Percentiles rank a stretch among this genome's conserved stretches.
phyloP scores from a whole-genome alignment of 2,888 invertebrate genomes.

The Ceraclea dissimilis region DNA sequence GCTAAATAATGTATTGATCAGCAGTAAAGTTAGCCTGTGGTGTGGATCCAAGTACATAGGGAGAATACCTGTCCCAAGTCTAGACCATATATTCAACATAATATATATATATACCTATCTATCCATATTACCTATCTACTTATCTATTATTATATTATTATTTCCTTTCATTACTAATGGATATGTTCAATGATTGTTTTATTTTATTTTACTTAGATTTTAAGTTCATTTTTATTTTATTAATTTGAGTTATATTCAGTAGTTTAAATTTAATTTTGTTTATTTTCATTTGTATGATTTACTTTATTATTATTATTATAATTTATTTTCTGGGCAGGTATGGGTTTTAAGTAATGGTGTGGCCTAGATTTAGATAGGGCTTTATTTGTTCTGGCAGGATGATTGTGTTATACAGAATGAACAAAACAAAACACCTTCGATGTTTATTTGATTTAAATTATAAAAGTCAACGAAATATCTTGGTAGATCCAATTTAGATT shows the following conservation, averaged over 20 bases:
- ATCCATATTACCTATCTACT: background rate
- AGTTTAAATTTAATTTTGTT: slow-evolving; percentile 39
- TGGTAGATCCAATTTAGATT: slow-evolving; percentile 45
- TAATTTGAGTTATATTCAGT: slow-evolving; percentile 29
- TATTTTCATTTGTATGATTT: slow-evolving; percentile 33
- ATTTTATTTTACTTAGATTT: slow-evolving; percentile 24
- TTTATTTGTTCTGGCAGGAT: slow-evolving; percentile 37
- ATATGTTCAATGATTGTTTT: slow-evolving; percentile 14
- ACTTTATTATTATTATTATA: slow-evolving; percentile 26
- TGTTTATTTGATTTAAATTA: slow-evolving; percentile 46
- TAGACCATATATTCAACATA: slow-evolving; percentile 24
- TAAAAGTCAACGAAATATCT: slow-evolving; percentile 53
- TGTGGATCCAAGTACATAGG: slow-evolving; percentile 16
- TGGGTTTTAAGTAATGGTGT: slow-evolving; percentile 50
- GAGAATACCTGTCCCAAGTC: slow-evolving; percentile 26
- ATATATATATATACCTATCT: too few relatives aligned
- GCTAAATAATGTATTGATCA: slow-evolving; percentile 5
- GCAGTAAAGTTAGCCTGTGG: slow-evolving; percentile 21
- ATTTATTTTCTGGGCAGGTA: slow-evolving; percentile 47
- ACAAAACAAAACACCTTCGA: slow-evolving; percentile 33
- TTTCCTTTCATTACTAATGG: background rate
- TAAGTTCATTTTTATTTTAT: slow-evolving; percentile 33
- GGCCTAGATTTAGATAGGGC: slow-evolving; percentile 47
- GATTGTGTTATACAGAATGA: slow-evolving; percentile 15
- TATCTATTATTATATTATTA: background rate